These are phyloP conservation scores for Oithona nana DNA, from an alignment of 2,888 invertebrate species.

Conservation along the genomic window DNA sequence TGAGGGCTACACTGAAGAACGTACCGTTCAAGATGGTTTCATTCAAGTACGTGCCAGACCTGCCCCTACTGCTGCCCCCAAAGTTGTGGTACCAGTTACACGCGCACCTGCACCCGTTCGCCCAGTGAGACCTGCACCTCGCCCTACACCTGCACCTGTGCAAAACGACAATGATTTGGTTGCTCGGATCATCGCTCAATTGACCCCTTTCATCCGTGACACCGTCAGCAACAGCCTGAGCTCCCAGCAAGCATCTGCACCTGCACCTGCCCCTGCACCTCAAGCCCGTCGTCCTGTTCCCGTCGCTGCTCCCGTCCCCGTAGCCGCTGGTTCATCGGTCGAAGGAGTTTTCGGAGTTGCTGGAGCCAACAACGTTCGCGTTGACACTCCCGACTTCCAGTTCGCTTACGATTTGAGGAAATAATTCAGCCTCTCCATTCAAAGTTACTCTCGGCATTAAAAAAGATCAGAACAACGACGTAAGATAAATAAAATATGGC, in stretches of 20 bases:
- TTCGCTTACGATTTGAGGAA: neutral
- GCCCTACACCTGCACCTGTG: neutral
- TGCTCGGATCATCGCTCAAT: slow-evolving; percentile 4
- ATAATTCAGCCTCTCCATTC: too few species aligned
- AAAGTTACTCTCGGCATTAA: too few species aligned
- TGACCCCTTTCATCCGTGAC: neutral
- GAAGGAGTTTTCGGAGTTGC: neutral
- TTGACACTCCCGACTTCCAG: neutral
- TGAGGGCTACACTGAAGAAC: slow-evolving; percentile 12
- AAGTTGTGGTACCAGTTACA: neutral
- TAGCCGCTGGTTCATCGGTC: neutral
- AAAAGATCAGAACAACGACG: too few species aligned
- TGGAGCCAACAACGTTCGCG: neutral
- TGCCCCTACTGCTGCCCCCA: neutral
- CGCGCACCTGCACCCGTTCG: neutral
- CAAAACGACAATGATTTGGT: neutral
- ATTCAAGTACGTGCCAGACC: neutral
- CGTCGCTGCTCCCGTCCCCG: neutral
- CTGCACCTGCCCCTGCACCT: neutral
- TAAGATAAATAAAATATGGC: too few species aligned
- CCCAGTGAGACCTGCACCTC: neutral
- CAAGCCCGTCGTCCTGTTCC: neutral
- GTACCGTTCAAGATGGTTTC: slow-evolving; percentile 7
- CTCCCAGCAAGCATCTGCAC: neutral
- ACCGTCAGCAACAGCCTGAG: neutral